Evolutionary conservation across 1,140 invertebrate species (phyloP), one percentile per base, ranked within the genome.

Genomic region (Drosophila nikananu): DNA sequence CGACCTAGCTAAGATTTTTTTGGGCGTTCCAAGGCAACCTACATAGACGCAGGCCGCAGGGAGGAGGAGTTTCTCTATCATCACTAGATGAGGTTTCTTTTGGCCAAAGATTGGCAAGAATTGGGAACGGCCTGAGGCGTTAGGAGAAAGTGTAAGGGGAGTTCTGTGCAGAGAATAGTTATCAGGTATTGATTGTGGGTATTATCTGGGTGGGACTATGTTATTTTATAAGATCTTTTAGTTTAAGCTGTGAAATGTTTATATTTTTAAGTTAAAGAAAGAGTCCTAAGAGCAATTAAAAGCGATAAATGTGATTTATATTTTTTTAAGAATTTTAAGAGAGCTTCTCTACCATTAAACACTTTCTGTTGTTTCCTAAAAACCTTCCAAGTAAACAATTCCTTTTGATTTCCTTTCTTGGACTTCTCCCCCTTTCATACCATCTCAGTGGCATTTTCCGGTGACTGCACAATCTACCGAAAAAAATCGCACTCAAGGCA

Each of bases 1-100:
- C 76, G 41, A 63, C 44, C 68, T 48, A 9, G 42, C 42, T 37
- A 46, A 42, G 44, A 39, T 44, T 44, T 44, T 44, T 35, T 61
- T 75, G 60, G 77, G 73, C 67, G 77, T 70, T 67, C 15, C 76
- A 21, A 37, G 48, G 60, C 80, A 87, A 87, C 80, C 83, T 80
- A 80, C 77, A 83, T 77, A 71, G 41, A 64, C 52, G 17, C 60
- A 15, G 35, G 44, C 42, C 41, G 37, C 25, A 25, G 46, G 64
- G 32, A 19, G 30, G 52, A 54, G 51, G 44, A 58, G 54, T 51
- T 44, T 12, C 70, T 60, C 44, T 35, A 77, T 58, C 41, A 75
- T 77, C 74, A 77, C 82, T 75, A 70, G 59, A 62, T 55, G 67
- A 25, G 55, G 49, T 49, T 72, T 63, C 55, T 15, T 5, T 9